Conservation (phyloP, 35 echinoderm and acorn worm species). For the Ophiothrix spiculata region DNA sequence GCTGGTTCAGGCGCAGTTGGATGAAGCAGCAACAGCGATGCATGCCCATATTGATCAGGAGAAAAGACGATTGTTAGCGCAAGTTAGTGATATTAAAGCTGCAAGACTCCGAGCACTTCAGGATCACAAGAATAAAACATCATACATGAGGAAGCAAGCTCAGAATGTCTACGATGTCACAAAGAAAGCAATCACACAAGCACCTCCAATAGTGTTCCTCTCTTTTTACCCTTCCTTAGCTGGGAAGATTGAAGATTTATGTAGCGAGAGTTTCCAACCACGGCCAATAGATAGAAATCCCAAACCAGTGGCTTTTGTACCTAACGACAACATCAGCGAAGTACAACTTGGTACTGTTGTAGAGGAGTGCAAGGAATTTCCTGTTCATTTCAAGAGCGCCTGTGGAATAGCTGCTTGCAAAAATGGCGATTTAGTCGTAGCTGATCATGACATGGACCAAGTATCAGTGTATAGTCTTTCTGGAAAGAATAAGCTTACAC, state of each 20-base stretch:
- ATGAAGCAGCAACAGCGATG: background rate
- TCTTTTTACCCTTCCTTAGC: background rate
- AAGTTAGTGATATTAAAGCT: background rate
- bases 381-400: conserved; percentile 7
- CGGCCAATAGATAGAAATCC: background rate
- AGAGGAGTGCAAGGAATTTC: background rate
- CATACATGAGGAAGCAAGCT: conserved; percentile 9
- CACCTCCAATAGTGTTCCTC: background rate
- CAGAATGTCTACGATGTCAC: background rate
- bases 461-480: background rate
- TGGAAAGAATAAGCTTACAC: background rate
- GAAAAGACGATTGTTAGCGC: background rate
- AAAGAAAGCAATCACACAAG: background rate
- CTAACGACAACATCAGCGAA: background rate
- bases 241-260: background rate
- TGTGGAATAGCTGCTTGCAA: background rate
- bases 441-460: background rate
- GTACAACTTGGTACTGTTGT: background rate
- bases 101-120: background rate
- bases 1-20: background rate
- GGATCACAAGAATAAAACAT: background rate
- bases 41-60: background rate
- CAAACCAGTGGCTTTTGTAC: background rate
- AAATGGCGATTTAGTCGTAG: conserved; percentile 13
- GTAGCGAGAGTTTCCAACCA: background rate